These are phyloP conservation scores for Sparidentex hasta DNA, from an alignment of 2,797 vertebrate genomes.

Conservation along the genomic window DNA sequence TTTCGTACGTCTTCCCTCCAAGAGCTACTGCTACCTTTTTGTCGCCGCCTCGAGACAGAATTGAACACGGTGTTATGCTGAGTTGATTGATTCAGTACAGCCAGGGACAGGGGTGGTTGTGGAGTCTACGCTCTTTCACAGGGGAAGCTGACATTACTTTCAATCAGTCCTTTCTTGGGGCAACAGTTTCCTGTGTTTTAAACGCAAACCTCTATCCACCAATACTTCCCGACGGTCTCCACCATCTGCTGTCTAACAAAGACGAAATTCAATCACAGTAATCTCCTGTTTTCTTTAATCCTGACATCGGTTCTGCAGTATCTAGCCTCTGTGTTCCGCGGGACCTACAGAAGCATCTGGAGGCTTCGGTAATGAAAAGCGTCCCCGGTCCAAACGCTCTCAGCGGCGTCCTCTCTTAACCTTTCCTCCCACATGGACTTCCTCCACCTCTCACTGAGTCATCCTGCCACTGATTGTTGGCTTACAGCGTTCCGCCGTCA, in stretches of 20 bases:
- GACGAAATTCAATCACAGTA: conserved; percentile 1
- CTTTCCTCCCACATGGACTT: conserved; percentile 47
- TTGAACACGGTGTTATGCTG: neutral
- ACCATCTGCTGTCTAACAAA: neutral
- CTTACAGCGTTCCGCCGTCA: conserved; percentile 15
- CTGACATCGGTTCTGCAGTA: neutral
- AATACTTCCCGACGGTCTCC: neutral
- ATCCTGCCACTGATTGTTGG: conserved; percentile 32
- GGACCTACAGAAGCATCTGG: conserved; percentile 21
- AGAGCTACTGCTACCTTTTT: neutral
- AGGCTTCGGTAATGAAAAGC: conserved; percentile 45
- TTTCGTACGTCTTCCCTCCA: neutral
- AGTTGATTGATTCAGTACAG: neutral
- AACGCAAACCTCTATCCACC: neutral
- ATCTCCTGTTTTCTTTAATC: conserved; percentile 14
- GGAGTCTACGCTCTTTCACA: neutral
- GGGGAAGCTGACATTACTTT: conserved; percentile 2
- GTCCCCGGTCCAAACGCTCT: conserved; percentile 29
- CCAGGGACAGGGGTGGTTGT: neutral
- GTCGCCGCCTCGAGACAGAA: neutral
- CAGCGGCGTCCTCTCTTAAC: conserved; percentile 38
- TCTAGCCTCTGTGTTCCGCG: neutral
- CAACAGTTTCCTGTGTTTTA: neutral
- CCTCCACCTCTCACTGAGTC: conserved; percentile 45
- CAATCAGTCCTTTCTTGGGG: neutral